Base-by-base conservation (phyloP, 1,140 invertebrate species). In the Hypsibius dujardini region DNA sequence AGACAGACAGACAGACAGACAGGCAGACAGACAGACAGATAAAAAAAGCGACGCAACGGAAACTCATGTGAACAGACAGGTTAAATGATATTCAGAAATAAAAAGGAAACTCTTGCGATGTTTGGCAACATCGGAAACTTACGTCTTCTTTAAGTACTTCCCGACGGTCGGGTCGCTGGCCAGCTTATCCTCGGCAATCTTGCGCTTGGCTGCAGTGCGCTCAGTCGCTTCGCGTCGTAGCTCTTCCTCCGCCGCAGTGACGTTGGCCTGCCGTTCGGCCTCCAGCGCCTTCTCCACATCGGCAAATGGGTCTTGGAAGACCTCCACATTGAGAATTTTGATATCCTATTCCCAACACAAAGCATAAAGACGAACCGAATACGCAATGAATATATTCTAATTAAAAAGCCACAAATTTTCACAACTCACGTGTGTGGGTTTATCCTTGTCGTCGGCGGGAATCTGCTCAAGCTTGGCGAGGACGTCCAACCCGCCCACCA, bases 401-500 rank as follows among this genome's bases (percentile, higher is more conserved):
- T 46, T 56, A 15, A 71, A n/a, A 2, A 42, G 28, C 46, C 15
- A 71, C 45, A n/a, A 46, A 67, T 28, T 46, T n/a, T 69, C 62
- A 46, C 28, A 14, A 59, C 40, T 47, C 42, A 70, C 42, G 3
- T 72, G 46, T 15, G 7, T 88, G 1, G 95, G 95, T 75, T 86
- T 81, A 77, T 97, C 95, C 78, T 95, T 92, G 77, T 95, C 94
- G 77, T 98, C 94, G 1, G 91, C 90, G 81, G 94, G 90, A 59
- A 98, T 86, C 75, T 86, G 86, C 79, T 99, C 96, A 79, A 99
- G 94, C 67, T 86, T 85, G 74, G 86, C 88, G 15, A 99, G 78
- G 0, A 90, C 92, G 70, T 96, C 91, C 69, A 96, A 79, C 1
- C 96, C 96, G 50, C 96, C 96, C 45, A 99, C 96, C 2, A 98